phyloP scores from a whole-genome alignment of 2,113 vertebrate species.

The Seriola dumerili region DNA sequence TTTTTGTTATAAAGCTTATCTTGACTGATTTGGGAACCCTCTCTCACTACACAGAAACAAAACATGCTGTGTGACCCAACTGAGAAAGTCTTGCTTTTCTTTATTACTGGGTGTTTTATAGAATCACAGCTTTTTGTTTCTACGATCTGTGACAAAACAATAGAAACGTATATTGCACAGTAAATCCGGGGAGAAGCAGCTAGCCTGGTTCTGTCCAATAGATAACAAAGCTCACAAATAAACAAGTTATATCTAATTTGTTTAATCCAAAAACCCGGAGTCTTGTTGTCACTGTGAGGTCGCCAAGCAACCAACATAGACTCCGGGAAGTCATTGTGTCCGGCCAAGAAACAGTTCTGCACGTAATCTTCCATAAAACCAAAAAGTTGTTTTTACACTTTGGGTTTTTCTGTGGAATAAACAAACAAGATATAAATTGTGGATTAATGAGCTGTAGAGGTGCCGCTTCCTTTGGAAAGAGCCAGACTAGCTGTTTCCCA shows the following conservation, averaged over 20 bases:
- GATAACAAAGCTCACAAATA: too few species aligned
- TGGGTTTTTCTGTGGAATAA: too few species aligned
- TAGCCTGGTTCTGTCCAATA: too few species aligned
- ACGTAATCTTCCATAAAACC: too few species aligned
- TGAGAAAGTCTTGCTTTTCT: conserved; percentile 35
- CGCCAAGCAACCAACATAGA: background rate
- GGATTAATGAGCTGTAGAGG: background rate
- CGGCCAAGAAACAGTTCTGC: background rate
- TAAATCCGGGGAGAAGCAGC: conserved; percentile 14
- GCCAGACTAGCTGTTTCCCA: background rate
- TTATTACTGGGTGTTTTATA: conserved; percentile 28
- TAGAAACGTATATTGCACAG: background rate
- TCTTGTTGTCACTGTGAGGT: too few species aligned
- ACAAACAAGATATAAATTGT: background rate
- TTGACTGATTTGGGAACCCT: conserved; percentile 42
- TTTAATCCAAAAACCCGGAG: too few species aligned
- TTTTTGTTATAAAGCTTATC: conserved; percentile 35
- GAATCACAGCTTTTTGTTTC: conserved; percentile 44
- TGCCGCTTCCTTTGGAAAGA: background rate
- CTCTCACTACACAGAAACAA: conserved; percentile 29
- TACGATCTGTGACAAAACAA: conserved; percentile 34
- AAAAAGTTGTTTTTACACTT: too few species aligned
- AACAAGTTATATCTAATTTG: too few species aligned
- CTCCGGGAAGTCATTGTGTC: background rate
- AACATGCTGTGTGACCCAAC: conserved; percentile 13